phyloP scores from a whole-genome alignment of 2,797 vertebrate genomes.

The Gastrophryne carolinensis region DNA sequence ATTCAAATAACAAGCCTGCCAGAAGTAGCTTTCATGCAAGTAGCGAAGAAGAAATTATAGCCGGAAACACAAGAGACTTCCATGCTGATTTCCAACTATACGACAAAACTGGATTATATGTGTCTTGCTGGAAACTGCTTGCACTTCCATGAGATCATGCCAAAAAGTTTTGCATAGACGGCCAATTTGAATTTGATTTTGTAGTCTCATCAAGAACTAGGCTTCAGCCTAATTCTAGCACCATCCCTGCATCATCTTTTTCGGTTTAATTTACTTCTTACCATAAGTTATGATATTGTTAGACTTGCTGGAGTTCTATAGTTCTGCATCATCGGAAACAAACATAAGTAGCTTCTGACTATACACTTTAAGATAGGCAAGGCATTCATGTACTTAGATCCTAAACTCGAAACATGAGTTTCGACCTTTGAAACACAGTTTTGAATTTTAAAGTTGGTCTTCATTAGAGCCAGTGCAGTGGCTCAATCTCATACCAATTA shows the following conservation, averaged over 20 bases:
- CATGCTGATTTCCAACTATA: not conserved
- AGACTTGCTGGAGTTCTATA: not conserved
- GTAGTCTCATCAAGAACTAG: too few species aligned
- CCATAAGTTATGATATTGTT: not conserved
- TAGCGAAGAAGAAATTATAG: not conserved
- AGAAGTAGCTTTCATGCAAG: slow-evolving; percentile 6
- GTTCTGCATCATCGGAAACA: not conserved
- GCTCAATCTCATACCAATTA: too few species aligned
- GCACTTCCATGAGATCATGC: not conserved
- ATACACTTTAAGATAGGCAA: not conserved
- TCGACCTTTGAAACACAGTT: too few species aligned
- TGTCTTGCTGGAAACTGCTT: not conserved
- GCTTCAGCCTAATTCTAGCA: too few species aligned
- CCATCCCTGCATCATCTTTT: too few species aligned
- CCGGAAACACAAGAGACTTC: not conserved
- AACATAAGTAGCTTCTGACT: not conserved
- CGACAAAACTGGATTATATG: not conserved
- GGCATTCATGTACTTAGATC: not conserved
- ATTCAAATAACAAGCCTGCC: not conserved
- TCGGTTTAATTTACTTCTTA: too few species aligned
- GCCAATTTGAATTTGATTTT: too few species aligned
- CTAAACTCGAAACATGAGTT: too few species aligned
- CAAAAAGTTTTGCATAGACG: not conserved
- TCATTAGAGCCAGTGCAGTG: too few species aligned
- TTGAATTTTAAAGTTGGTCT: too few species aligned